These are phyloP conservation scores for Chydorus sphaericus DNA, from an alignment of 2,888 invertebrate genomes.

Conservation along the genomic window DNA sequence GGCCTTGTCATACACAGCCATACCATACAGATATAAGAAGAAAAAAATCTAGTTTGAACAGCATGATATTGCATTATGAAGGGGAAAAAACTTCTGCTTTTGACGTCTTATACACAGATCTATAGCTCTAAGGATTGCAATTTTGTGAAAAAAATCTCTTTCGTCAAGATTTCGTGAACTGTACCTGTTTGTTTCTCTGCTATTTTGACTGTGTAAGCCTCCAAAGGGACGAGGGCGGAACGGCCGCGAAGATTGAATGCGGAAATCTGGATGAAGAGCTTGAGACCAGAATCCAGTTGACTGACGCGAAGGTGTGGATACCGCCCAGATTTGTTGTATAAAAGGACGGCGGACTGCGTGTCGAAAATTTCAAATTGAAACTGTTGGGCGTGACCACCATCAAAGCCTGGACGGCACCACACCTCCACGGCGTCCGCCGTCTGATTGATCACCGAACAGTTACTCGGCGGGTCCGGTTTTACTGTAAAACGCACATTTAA, in stretches of 20 bases:
- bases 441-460: constrained; percentile 59
- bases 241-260: constrained; percentile 69
- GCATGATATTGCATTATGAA: too few species aligned
- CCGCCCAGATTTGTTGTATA: constrained; percentile 52
- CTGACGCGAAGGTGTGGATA: constrained; percentile 60
- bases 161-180: too few species aligned
- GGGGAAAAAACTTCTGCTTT: too few species aligned
- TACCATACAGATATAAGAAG: too few species aligned
- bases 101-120: too few species aligned
- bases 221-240: constrained; percentile 52
- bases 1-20: too few species aligned
- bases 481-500: too few species aligned
- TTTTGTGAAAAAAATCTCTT: too few species aligned
- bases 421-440: constrained; percentile 63
- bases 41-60: too few species aligned
- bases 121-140: too few species aligned
- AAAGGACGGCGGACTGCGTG: constrained; percentile 43
- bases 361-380: constrained; percentile 60
- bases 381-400: constrained; percentile 58
- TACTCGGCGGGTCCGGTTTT: constrained; percentile 58
- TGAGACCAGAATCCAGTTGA: constrained; percentile 60
- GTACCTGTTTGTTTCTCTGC: constrained; percentile 64
- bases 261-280: constrained; percentile 61
- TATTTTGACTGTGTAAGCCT: constrained; percentile 56
- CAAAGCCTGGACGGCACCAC: constrained; percentile 53